Evolutionary conservation across 2,113 vertebrate genomes (phyloP), one percentile per base, ranked within the genome.

Genomic region (Polyodon spathula): DNA sequence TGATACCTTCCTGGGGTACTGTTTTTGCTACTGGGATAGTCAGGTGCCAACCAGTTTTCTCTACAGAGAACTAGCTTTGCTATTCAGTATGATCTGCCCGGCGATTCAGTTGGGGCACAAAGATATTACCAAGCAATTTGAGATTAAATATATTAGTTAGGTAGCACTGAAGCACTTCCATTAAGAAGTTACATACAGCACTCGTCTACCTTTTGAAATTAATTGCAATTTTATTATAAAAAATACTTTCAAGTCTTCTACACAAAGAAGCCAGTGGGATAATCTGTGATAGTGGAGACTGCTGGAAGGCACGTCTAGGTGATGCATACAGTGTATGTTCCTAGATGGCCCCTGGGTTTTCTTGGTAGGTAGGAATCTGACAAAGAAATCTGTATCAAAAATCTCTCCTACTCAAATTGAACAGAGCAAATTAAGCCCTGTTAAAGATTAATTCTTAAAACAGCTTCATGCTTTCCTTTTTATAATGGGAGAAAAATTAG

Each of bases 361-460:
- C 76, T 81, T 78, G 71, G 68, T 77, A 86, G 80, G 83, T 80
- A 78, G 71, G 82, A 27, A 89, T 84, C 82, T 88, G 87, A 91
- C 86, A 90, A 87, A 88, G 81, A 84, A 86, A 85, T 84, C 73
- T 82, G 82, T 88, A 85, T 76, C 75, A 62, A 65, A 82, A 80
- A 81, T 88, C 81, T 88, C 81, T 82, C 83, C 84, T 82, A 78
- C 83, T 92, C 83, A 84, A 88, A 85, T 84, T 82, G 85, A 92
- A 86, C 84, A 90, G 85, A 82, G 86, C 78, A 93, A 88, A 95
- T 94, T 93, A 95, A 91, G 90, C 86, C 88, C 83, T 87, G 88
- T 90, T 94, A 95, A 93, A 94, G 89, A 95, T 92, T 93, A 86
- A 91, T 91, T 91, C 91, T 90, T 91, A 90, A 86, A 92, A 90